phyloP scores from a whole-genome alignment of 2,888 invertebrate species.

The Aporophyla lueneburgensis region DNA sequence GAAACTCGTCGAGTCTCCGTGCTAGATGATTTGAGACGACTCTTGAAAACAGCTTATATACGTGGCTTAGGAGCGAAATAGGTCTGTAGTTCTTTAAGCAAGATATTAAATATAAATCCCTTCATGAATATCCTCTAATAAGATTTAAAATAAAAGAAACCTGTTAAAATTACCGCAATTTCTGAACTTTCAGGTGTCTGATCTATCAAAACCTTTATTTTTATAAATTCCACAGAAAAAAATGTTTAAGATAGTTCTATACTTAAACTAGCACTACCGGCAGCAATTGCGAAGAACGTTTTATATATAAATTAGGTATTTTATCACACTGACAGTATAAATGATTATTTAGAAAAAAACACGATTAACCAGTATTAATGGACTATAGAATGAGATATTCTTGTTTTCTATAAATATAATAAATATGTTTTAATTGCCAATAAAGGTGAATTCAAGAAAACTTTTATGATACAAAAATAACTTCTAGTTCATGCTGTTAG shows the following conservation, averaged over 20 bases:
- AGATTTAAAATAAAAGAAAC: too few relatives aligned
- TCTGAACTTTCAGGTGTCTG: background rate
- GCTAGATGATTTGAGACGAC: too few relatives aligned
- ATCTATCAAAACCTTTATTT: background rate
- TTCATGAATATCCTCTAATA: too few relatives aligned
- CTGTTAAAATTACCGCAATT: background rate
- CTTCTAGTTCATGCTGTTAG: background rate
- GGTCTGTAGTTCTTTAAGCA: too few relatives aligned
- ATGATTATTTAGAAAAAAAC: background rate
- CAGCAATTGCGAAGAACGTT: background rate
- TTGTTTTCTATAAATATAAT: conserved; percentile 13
- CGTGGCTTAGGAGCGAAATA: too few relatives aligned
- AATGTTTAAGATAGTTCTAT: background rate
- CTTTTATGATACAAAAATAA: background rate
- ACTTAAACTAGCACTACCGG: background rate
- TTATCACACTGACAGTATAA: background rate
- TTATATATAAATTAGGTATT: background rate
- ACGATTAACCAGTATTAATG: background rate
- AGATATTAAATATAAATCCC: too few relatives aligned
- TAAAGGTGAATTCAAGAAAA: background rate
- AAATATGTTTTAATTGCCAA: background rate
- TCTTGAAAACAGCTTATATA: too few relatives aligned
- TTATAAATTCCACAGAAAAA: background rate
- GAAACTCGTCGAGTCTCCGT: too few relatives aligned
- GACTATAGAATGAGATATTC: background rate